phyloP scores from a whole-genome alignment of 2,797 vertebrate genomes.

The Atherinosoma microstoma region DNA sequence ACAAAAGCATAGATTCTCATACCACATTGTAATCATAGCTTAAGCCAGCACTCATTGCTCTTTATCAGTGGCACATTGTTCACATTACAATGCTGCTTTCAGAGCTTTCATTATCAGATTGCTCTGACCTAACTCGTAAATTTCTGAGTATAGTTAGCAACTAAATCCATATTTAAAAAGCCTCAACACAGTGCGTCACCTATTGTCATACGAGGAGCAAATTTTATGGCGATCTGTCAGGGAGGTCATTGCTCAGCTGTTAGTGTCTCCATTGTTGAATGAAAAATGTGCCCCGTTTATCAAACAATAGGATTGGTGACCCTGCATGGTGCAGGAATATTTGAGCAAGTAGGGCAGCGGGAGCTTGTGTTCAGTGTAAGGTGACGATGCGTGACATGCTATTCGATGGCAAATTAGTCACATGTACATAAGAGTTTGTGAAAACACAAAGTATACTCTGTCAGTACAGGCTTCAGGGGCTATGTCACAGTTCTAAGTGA shows the following conservation, averaged over 20 bases:
- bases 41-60: conserved; percentile 9
- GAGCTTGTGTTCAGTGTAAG: conserved; percentile 15
- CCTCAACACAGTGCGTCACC: conserved; percentile 12
- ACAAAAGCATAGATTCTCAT: conserved; percentile 31
- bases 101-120: conserved; percentile 36
- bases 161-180: conserved; percentile 25
- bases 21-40: conserved; percentile 22
- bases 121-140: conserved; percentile 3
- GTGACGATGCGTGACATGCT: background rate
- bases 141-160: conserved; percentile 16
- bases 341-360: conserved; percentile 3
- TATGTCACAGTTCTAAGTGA: conserved; percentile 24
- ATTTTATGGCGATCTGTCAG: conserved; percentile 9
- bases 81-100: conserved; percentile 18
- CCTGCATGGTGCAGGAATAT: conserved; percentile 7
- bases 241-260: conserved; percentile 20
- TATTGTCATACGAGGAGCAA: conserved; percentile 10
- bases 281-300: conserved; percentile 23
- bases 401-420: conserved; percentile 19
- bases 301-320: conserved; percentile 30
- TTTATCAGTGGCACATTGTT: conserved; percentile 56
- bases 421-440: conserved; percentile 1
- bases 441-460: conserved; percentile 18
- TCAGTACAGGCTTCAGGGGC: conserved; percentile 9
- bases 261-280: conserved; percentile 43